Conservation (phyloP, 1,140 invertebrate genomes). For the Tachypleus tridentatus region DNA sequence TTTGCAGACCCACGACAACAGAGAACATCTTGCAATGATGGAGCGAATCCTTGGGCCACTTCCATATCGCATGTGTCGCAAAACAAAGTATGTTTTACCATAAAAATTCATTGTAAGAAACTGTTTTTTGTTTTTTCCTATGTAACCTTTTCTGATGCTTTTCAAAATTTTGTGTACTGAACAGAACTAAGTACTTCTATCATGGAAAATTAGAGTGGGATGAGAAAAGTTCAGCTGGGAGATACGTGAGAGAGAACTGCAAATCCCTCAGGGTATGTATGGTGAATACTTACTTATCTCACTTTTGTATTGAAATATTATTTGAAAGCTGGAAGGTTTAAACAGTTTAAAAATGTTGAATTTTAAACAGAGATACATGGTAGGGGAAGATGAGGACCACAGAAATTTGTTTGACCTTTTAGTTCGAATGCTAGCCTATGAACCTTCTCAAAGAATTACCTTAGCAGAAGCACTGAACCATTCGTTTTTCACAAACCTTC, state of each 20-base stretch:
- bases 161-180: constrained; percentile 15
- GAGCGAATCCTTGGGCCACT: constrained; percentile 92
- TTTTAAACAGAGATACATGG: constrained; percentile 67
- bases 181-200: constrained; percentile 91
- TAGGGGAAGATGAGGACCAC: constrained; percentile 75
- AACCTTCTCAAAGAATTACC: constrained; percentile 76
- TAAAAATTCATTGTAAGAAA: constrained; percentile 1
- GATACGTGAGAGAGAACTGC: constrained; percentile 96
- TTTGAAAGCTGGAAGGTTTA: not conserved
- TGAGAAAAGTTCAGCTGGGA: constrained; percentile 80
- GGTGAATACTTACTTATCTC: constrained; percentile 1
- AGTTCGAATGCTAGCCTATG: constrained; percentile 91
- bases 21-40: constrained; percentile 99
- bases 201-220: constrained; percentile 91
- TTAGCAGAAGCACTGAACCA: constrained; percentile 79
- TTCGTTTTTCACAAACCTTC: constrained; percentile 81
- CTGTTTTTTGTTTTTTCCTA: not conserved
- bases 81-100: constrained; percentile 52
- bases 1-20: constrained; percentile 90
- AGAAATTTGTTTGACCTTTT: constrained; percentile 88
- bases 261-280: constrained; percentile 78
- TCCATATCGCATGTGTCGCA: constrained; percentile 88
- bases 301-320: constrained; percentile 9
- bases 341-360: no score
- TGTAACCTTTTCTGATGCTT: constrained; percentile 2